These are phyloP conservation scores for Caenorhabditis plicata DNA, from an alignment of 2,888 invertebrate genomes.

Conservation along the genomic window DNA sequence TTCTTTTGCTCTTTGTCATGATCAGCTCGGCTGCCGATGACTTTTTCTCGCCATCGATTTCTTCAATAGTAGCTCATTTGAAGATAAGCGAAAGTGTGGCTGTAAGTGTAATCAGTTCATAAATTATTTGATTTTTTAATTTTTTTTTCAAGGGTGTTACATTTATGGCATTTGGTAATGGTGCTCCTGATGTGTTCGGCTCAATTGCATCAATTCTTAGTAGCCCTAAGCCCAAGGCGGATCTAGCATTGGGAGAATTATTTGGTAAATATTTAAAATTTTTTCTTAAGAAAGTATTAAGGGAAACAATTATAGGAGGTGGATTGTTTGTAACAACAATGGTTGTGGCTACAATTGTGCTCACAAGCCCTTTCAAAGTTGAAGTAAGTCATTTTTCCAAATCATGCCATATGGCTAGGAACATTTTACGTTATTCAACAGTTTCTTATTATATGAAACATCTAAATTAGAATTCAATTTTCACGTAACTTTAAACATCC, in stretches of 20 bases:
- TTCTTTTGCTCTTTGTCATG: constrained; percentile 47
- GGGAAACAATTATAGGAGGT: constrained; percentile 67
- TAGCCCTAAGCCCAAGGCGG: constrained; percentile 64
- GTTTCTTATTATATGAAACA: too few species aligned
- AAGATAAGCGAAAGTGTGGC: constrained; percentile 69
- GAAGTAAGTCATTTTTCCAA: constrained; percentile 34
- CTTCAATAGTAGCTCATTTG: constrained; percentile 68
- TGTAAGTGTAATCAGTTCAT: constrained; percentile 63
- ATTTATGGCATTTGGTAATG: constrained; percentile 76
- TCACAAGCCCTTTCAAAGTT: constrained; percentile 70
- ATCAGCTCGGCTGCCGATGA: constrained; percentile 56
- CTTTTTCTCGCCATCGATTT: constrained; percentile 67
- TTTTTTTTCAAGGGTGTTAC: constrained; percentile 71
- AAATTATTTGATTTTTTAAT: not conserved
- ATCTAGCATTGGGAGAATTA: constrained; percentile 67
- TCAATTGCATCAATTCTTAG: constrained; percentile 70
- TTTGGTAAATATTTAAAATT: constrained; percentile 66
- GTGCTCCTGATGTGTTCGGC: constrained; percentile 75
- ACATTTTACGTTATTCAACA: too few species aligned
- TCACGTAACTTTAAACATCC: too few species aligned
- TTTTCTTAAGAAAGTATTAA: not conserved
- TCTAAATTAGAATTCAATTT: too few species aligned
- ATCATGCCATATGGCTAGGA: too few species aligned
- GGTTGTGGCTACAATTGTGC: constrained; percentile 72
- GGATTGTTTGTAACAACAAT: constrained; percentile 73